Evolutionary conservation across 2,797 vertebrate genomes (phyloP).

Genomic region (Argyrosomus regius): DNA sequence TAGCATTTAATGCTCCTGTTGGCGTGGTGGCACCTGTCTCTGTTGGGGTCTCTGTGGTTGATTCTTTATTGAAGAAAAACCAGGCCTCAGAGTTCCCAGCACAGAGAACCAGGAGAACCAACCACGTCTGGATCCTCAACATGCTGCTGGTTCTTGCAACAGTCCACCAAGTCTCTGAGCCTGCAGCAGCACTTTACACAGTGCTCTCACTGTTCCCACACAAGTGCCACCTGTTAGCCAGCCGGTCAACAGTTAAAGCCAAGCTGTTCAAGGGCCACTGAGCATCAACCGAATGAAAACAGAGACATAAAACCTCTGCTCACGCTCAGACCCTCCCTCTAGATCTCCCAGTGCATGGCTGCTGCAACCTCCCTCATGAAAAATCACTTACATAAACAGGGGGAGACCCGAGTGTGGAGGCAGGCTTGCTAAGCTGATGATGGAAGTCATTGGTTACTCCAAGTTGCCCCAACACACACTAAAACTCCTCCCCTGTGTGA

Average conservation of each 20-base stretch:
- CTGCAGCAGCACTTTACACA: conserved; percentile 29
- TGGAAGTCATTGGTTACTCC: conserved; percentile 57
- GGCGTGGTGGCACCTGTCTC: not conserved
- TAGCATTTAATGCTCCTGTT: not conserved
- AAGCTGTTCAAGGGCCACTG: conserved; percentile 52
- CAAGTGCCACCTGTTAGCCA: conserved; percentile 50
- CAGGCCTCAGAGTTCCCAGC: conserved; percentile 65
- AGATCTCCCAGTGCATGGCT: conserved; percentile 33
- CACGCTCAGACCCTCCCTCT: conserved; percentile 61
- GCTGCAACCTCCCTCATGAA: conserved; percentile 37
- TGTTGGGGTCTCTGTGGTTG: not conserved
- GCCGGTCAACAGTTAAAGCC: conserved; percentile 52
- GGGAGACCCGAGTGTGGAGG: conserved; percentile 58
- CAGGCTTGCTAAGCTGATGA: conserved; percentile 42
- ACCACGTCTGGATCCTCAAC: conserved; percentile 54
- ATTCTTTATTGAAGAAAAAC: not conserved
- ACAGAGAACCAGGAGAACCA: conserved; percentile 67
- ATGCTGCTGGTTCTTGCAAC: conserved; percentile 53
- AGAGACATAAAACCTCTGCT: conserved; percentile 50
- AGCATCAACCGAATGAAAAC: conserved; percentile 54
- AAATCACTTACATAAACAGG: conserved; percentile 37
- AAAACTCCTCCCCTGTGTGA: conserved; percentile 69
- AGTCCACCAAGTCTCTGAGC: conserved; percentile 14
- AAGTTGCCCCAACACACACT: conserved; percentile 46
- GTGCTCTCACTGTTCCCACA: conserved; percentile 42